Conservation (phyloP, 2,888 invertebrate genomes). For the Tenthredo notha region DNA sequence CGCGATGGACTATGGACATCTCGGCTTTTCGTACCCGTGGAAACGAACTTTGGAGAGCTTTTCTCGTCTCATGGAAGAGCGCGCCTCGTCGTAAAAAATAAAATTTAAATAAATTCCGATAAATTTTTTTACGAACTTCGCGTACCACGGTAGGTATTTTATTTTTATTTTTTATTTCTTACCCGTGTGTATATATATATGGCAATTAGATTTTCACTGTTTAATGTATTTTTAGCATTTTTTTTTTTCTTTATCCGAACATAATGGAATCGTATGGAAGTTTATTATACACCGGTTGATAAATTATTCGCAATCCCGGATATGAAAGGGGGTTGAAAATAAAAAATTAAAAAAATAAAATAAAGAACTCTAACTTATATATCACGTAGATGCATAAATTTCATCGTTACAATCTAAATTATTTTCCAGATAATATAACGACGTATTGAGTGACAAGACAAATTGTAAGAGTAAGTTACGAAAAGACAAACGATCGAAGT, state of each 20-base stretch:
- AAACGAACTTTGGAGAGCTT: slow-evolving; percentile 5
- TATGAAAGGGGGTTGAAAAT: background rate
- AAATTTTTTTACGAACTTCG: background rate
- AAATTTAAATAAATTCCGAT: slow-evolving; percentile 22
- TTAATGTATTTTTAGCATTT: background rate
- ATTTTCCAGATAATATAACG: slow-evolving; percentile 6
- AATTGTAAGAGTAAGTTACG: slow-evolving; percentile 9
- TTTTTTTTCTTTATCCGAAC: too few relatives aligned
- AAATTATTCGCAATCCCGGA: background rate
- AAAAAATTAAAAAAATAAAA: background rate
- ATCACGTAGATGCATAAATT: background rate
- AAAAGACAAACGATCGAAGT: slow-evolving; percentile 5
- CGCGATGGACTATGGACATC: background rate
- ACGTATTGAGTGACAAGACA: background rate
- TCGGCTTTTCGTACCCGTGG: background rate
- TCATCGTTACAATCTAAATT: slow-evolving; percentile 6
- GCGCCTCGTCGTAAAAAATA: background rate
- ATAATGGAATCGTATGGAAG: background rate
- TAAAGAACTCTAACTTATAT: background rate
- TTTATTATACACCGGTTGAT: background rate
- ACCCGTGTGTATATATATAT: background rate
- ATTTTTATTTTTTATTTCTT: background rate
- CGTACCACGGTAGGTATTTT: background rate
- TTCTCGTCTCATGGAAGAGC: background rate
- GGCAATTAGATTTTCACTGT: background rate